phyloP scores from a whole-genome alignment of 2,888 invertebrate species.

The Heteromyza rotundicornis region DNA sequence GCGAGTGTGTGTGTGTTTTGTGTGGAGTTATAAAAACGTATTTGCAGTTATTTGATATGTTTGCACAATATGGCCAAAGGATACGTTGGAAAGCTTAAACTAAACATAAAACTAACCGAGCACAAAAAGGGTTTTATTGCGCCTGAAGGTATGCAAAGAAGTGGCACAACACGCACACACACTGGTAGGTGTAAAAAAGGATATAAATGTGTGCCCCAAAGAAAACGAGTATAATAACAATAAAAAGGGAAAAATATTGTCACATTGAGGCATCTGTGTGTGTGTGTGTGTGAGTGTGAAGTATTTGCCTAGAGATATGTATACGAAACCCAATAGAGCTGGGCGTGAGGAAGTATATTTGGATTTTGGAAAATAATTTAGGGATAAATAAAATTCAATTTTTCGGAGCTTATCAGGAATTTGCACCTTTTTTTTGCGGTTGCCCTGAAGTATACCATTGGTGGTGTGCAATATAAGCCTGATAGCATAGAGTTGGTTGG shows the following conservation, averaged over 20 bases:
- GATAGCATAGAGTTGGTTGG: neutral
- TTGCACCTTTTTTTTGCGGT: slow-evolving; percentile 10
- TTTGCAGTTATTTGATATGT: neutral
- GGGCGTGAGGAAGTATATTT: neutral
- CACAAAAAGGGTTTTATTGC: neutral
- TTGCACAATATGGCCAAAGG: neutral
- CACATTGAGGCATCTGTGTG: neutral
- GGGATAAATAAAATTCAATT: slow-evolving; percentile 19
- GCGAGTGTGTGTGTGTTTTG: neutral
- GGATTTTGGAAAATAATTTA: neutral
- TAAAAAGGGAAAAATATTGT: neutral
- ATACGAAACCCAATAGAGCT: neutral
- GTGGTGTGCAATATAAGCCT: slow-evolving; percentile 6
- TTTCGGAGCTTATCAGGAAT: slow-evolving; percentile 19
- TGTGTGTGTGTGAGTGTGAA: neutral
- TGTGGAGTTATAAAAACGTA: too few relatives aligned
- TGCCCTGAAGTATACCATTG: too few relatives aligned
- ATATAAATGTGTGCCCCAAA: neutral
- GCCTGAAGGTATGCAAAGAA: slow-evolving; percentile 5
- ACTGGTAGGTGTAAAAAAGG: neutral
- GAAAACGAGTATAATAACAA: neutral
- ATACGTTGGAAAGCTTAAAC: neutral
- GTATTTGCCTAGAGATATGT: neutral
- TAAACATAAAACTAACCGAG: neutral
- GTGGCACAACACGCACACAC: neutral